phyloP scores from a whole-genome alignment of 2,113 vertebrate genomes.

The Laticauda colubrina region DNA sequence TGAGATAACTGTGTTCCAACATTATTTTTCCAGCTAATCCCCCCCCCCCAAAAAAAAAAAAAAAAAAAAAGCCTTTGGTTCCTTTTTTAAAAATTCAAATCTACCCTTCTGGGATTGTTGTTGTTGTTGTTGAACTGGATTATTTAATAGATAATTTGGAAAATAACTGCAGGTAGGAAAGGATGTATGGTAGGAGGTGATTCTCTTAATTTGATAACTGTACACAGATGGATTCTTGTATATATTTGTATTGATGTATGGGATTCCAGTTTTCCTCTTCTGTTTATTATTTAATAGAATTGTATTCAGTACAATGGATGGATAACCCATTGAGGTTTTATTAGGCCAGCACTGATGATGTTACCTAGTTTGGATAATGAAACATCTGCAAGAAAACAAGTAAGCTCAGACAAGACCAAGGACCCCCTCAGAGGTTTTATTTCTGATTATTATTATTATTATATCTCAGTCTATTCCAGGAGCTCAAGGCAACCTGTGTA shows the following conservation, averaged over 20 bases:
- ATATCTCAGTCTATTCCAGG: not conserved
- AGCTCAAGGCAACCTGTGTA: not conserved
- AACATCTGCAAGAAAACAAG: not conserved
- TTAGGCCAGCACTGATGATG: not conserved
- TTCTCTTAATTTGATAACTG: not conserved
- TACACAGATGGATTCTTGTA: not conserved
- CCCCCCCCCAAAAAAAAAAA: no score
- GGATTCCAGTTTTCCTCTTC: not conserved
- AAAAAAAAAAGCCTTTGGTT: not conserved
- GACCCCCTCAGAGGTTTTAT: not conserved
- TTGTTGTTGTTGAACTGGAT: not conserved
- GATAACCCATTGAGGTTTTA: not conserved
- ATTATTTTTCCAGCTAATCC: not conserved
- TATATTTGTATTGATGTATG: not conserved
- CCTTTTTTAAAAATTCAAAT: not conserved
- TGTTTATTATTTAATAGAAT: not conserved
- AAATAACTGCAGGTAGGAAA: not conserved
- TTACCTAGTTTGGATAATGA: not conserved
- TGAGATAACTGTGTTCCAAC: not conserved
- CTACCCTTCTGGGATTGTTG: not conserved
- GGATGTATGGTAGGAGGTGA: not conserved
- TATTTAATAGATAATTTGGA: not conserved
- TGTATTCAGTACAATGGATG: not conserved
- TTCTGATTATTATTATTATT: not conserved
- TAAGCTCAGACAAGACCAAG: not conserved